Base-by-base conservation (phyloP, 2,888 invertebrate genomes). In the Aleiodes leptofemur region DNA sequence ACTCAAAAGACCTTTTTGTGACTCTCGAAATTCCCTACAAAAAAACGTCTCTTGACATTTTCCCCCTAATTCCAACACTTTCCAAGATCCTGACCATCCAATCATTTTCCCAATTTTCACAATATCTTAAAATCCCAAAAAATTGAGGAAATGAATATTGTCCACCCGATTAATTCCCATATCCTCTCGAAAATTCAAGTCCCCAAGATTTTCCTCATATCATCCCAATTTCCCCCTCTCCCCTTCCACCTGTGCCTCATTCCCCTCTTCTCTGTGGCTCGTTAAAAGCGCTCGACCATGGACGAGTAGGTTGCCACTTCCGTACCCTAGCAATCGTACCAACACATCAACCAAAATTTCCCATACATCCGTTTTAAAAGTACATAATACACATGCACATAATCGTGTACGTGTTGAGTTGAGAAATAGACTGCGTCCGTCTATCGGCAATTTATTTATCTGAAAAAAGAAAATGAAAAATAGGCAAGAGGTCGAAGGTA, bases 241-340 rank as follows among this genome's bases (percentile, higher is more conserved):
- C 11, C 23, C 57, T 6, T 9, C 55, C 55, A 14, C 55, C 6
- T 16, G 8, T 8, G 11, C n/a, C 55, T 16, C 14, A 55, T 55
- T 55, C 14, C 55, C 55, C 14, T 9, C 7, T n/a, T 64, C 64
- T 16, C 43, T 43, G 66, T 50, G 53, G 53, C 74, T 77, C 72
- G 77, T 75, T 80, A 76, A 78, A 73, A 77, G 70, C 78, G 61
- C 71, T 76, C 77, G 72, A 77, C 76, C 79, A 70, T 78, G 48
- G 31, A 43, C 68, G 72, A 69, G 73, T 53, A 55, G 34, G 72
- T 75, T 61, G 68, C 34, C 70, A 34, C 53, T 59, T 56, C 68
- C 66, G 50, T 55, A 56, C 72, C 76, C 70, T 4, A 38, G n/a
- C 70, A 74, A 55, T 71, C 56, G 50, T 48, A 23, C 11, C 43